Base-by-base conservation (phyloP, 1,140 invertebrate species). In the Holotrichia oblita region DNA sequence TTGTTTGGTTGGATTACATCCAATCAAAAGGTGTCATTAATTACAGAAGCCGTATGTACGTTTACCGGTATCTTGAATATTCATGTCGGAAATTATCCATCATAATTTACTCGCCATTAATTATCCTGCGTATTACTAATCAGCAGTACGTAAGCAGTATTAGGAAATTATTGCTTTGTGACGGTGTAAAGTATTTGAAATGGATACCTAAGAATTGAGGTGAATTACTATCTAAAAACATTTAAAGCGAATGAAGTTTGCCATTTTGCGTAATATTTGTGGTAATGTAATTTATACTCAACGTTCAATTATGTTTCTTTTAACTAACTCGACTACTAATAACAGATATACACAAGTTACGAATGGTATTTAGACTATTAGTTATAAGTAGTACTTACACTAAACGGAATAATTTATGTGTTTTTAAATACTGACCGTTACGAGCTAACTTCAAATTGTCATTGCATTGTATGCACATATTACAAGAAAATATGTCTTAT, bases 81-180 rank as follows among this genome's bases (percentile, higher is more conserved):
- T 48, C 44, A 48, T 48, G 44, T 8, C 44, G 44, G 44, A 48
- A 48, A 48, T 48, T 48, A 48, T 48, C 44, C n/a, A 48, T 48
- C 44, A 48, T 48, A 48, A 48, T 48, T 48, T 48, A 48, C 44
- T 48, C 2, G 7, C 44, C 44, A 48, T 48, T 48, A 48, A 48
- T 48, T 48, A 14, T 14, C 44, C 44, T 48, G n/a, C 44, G 44
- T 48, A 14, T 17, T 48, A 48, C n/a, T 17, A 48, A 17, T 17
- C 44, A 48, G 7, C n/a, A 34, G 27, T 48, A 48, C 44, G n/a
- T 48, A 48, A 48, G n/a, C 44, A 17, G 10, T 14, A 48, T 14
- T 17, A 48, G 44, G n/a, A 48, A 48, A 48, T 48, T 48, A 48
- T 17, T 17, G n/a, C n/a, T 48, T 8, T 17, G n/a, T 6, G 44